These are phyloP conservation scores for Drosophila sp. DNA, from an alignment of 1,140 invertebrate genomes.

Conservation along the genomic window DNA sequence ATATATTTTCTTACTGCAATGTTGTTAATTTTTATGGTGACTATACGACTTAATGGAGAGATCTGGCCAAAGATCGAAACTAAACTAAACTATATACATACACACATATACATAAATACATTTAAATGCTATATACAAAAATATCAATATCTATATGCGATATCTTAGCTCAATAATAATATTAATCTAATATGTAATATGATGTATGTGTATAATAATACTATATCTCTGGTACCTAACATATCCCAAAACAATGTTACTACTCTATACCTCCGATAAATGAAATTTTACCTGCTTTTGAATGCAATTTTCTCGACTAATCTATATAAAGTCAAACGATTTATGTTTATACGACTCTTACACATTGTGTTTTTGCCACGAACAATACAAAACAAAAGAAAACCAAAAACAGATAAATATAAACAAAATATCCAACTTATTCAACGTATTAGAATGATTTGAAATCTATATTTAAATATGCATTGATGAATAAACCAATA, in stretches of 20 bases:
- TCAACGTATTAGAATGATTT: conserved; percentile 8
- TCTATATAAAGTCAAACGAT: conserved; percentile 16
- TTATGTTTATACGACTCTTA: conserved; percentile 13
- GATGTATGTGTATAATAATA: conserved; percentile 44
- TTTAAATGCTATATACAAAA: conserved; percentile 7
- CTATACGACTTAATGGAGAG: conserved; percentile 1
- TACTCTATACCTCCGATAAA: conserved; percentile 63
- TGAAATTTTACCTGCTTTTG: conserved; percentile 31
- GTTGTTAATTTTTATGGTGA: conserved; percentile 45
- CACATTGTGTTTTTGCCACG: conserved; percentile 9
- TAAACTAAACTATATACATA: conserved; percentile 15
- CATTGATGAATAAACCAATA: conserved; percentile 10
- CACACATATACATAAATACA: conserved; percentile 26
- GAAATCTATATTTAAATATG: conserved; percentile 9
- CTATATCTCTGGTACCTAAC: conserved; percentile 31
- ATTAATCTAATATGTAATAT: conserved; percentile 30
- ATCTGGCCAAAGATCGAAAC: neutral
- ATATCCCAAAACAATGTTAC: conserved; percentile 57
- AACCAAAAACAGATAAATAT: neutral
- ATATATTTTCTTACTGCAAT: conserved; percentile 61
- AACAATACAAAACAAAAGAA: neutral
- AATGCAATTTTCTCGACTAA: conserved; percentile 32
- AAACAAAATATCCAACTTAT: neutral
- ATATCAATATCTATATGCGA: neutral
- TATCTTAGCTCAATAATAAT: conserved; percentile 4